Evolutionary conservation across 2,113 vertebrate species (phyloP), one percentile per base, ranked within the genome.

Genomic region (Pelecanus crispus): DNA sequence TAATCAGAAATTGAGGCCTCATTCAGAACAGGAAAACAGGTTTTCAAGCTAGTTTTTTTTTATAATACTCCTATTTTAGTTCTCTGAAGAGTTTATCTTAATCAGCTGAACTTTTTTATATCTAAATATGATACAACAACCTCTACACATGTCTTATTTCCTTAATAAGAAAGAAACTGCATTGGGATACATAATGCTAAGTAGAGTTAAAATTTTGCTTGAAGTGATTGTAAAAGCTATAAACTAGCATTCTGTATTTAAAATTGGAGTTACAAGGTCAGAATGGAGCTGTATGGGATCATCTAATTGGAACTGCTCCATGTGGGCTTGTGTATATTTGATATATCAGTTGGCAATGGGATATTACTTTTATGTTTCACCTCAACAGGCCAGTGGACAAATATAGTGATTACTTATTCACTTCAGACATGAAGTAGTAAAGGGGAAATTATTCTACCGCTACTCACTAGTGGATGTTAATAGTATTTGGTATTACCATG

Each of bases 261-360:
- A 80, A 13, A 31, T 67, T 29, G 34, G n/a, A 85, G 26, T 31
- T 72, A 24, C 8, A 29, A 67, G 32, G 45, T 15, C 67, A 65
- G 24, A 13, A 2, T 42, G 70, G 68, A 2, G 29, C 32, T 67
- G 6, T 17, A 3, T 47, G 49, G 70, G 34, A 34, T 72, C 42
- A 38, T 19, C 50, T 34, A 4, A 24, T 26, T 36, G 32, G 29
- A 83, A 18, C 75, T 65, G 18, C 67, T 88, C 26, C 15, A 2
- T 17, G 20, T 72, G 58, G 3, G 20, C 31, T 7, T 25, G 18
- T 6, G 1, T 67, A 1, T 28, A 11, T 25, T 86, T 12, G 65
- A 2, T 58, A 0, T 1, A 31, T 47, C 42, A 6, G 0, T 11
- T 70, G 25, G n/a, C 59, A 55, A 0, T 32, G 82, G 18, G 49